phyloP scores from a whole-genome alignment of 2,888 invertebrate species.

The Nemotelus pantherinus region DNA sequence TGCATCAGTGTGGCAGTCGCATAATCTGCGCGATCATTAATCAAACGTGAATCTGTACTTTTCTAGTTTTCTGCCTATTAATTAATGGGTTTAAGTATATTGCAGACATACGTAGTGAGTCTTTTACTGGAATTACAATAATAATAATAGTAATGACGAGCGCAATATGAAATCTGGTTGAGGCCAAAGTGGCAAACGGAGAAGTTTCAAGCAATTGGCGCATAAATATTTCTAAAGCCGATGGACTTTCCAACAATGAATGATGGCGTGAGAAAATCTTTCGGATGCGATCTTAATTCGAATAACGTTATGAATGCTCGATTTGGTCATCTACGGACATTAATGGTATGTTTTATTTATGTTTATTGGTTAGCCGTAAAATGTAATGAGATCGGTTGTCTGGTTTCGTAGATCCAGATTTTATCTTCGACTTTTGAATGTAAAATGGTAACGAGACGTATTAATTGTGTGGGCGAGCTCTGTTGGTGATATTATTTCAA shows the following conservation, averaged over 20 bases:
- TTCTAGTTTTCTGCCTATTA: conserved; percentile 38
- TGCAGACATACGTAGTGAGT: neutral
- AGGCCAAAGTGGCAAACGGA: neutral
- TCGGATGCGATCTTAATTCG: neutral
- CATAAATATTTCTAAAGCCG: no score
- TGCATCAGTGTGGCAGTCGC: conserved; percentile 1
- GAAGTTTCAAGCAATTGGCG: no score
- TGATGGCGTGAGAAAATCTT: conserved; percentile 28
- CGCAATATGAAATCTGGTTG: neutral
- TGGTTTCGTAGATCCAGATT: neutral
- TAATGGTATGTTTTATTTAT: conserved; percentile 12
- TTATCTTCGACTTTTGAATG: no score
- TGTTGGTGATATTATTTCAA: neutral
- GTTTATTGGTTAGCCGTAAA: conserved; percentile 29
- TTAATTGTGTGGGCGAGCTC: neutral
- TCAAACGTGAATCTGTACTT: conserved; percentile 24
- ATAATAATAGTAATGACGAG: conserved; percentile 21
- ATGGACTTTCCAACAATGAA: neutral
- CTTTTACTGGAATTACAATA: conserved; percentile 20
- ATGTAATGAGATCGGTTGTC: conserved; percentile 12
- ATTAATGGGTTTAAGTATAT: conserved; percentile 32
- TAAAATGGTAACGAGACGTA: no score
- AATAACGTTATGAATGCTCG: conserved; percentile 4
- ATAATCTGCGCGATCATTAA: conserved; percentile 16
- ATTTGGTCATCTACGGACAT: conserved; percentile 2